Base-by-base conservation (phyloP, 2,888 invertebrate genomes). In the Drosophila falleni region DNA sequence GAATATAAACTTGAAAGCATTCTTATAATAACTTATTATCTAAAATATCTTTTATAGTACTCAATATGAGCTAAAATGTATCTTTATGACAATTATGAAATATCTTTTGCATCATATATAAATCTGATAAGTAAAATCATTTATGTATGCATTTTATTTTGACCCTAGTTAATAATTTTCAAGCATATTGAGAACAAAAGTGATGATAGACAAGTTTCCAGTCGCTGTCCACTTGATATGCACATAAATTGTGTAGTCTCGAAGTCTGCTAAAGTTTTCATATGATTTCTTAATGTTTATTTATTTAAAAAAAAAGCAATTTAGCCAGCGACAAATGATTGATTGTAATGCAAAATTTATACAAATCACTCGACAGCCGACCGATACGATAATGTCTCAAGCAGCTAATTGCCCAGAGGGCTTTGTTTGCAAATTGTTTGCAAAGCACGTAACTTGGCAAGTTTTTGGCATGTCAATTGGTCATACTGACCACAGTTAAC, bases 261-360 rank as follows among this genome's bases (percentile, higher is more conserved):
- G 42, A 4, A 39, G 16, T 33, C 37, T 69, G 64, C 49, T 50
- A n/a, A 23, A 19, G 35, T 23, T 19, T 33, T 23, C 60, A 60
- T 78, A 59, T 71, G 78, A 79, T 71, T 80, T 71, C 72, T 60
- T 75, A 81, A 81, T 85, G 89, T 87, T 88, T 85, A 84, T 78
- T 76, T 88, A 76, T 78, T 86, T 74, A 74, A 71, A 76, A 74
- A 71, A 76, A 76, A 75, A 68, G 80, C 83, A 77, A 81, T 82
- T 76, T 53, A 53, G 59, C n/a, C 70, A 42, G 50, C 78, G 74
- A 82, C 82, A 85, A 72, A 72, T 87, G 86, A 86, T 86, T 80
- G 88, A 89, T 89, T 80, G 88, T 82, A 86, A 89, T 87, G 88
- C 80, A 65, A 80, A 82, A 64, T 74, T 72, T 87, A 87, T 81